These are phyloP conservation scores for Elanus axillaris DNA, from an alignment of 2,113 vertebrate species.

Conservation along the genomic window DNA sequence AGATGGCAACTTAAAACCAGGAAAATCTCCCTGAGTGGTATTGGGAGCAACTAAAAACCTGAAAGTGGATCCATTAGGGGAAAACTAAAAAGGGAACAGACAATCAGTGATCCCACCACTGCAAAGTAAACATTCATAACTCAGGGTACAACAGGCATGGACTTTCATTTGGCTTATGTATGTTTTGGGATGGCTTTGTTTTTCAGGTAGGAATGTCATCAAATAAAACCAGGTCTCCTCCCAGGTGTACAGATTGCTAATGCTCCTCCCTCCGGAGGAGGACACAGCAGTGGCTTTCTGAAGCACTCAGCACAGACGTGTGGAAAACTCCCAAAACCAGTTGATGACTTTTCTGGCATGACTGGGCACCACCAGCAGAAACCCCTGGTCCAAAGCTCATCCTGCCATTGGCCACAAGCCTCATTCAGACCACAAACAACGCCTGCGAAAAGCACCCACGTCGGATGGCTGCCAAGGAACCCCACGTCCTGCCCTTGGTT, in stretches of 20 bases:
- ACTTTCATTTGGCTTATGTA: not conserved
- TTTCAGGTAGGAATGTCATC: not conserved
- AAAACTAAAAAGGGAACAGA: not conserved
- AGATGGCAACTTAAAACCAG: not conserved
- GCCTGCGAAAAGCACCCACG: not conserved
- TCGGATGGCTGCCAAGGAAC: fast-evolving
- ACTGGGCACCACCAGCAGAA: not conserved
- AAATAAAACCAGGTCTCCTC: not conserved
- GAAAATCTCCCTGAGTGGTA: not conserved
- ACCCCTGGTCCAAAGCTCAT: not conserved
- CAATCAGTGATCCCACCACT: not conserved
- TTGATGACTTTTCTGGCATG: not conserved
- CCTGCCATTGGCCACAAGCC: fast-evolving
- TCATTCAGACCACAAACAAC: not conserved
- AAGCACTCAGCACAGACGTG: not conserved
- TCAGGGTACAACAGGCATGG: not conserved
- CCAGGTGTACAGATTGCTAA: not conserved
- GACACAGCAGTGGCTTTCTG: not conserved
- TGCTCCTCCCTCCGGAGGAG: not conserved
- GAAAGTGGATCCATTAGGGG: not conserved
- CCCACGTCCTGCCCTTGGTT: fast-evolving
- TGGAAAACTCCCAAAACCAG: not conserved
- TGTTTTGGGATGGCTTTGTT: not conserved
- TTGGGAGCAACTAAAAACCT: not conserved
- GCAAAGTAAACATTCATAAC: not conserved